These are phyloP conservation scores for Sebastes cheni DNA, from an alignment of 2,797 vertebrate species.

Conservation along the genomic window DNA sequence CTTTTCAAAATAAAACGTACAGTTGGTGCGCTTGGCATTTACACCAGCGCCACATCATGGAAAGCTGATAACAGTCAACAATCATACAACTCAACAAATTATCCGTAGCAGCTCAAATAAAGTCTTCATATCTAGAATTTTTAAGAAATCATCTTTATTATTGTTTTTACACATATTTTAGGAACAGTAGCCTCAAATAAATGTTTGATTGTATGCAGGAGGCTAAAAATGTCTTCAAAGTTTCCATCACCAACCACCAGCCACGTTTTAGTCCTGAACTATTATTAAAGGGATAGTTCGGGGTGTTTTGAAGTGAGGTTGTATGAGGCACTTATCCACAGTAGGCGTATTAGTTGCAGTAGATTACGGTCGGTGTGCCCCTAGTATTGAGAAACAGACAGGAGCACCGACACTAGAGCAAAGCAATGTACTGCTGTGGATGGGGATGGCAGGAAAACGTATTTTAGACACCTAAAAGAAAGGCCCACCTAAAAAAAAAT, in stretches of 20 bases:
- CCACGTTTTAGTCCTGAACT: constrained; percentile 2
- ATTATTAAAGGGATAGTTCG: too few species aligned
- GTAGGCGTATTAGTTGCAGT: too few species aligned
- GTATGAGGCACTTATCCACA: too few species aligned
- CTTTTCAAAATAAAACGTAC: constrained; percentile 45
- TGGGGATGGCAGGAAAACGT: too few species aligned
- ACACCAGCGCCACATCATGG: constrained; percentile 16
- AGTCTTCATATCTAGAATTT: background rate
- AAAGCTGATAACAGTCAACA: constrained; percentile 8
- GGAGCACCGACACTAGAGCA: too few species aligned
- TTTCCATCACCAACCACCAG: background rate
- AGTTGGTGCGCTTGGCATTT: constrained; percentile 26
- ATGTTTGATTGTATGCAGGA: background rate
- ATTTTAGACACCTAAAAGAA: too few species aligned
- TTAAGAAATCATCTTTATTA: background rate
- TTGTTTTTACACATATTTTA: background rate
- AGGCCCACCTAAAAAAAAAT: too few species aligned
- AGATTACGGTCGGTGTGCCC: too few species aligned
- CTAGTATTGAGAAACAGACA: too few species aligned
- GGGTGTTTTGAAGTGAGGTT: background rate
- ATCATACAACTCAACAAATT: constrained; percentile 9
- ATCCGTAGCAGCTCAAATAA: background rate
- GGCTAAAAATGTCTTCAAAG: background rate
- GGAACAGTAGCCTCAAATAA: background rate
- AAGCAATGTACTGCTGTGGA: too few species aligned